phyloP scores from a whole-genome alignment of 2,888 invertebrate genomes.

The Pycnomerus fuliginosus region DNA sequence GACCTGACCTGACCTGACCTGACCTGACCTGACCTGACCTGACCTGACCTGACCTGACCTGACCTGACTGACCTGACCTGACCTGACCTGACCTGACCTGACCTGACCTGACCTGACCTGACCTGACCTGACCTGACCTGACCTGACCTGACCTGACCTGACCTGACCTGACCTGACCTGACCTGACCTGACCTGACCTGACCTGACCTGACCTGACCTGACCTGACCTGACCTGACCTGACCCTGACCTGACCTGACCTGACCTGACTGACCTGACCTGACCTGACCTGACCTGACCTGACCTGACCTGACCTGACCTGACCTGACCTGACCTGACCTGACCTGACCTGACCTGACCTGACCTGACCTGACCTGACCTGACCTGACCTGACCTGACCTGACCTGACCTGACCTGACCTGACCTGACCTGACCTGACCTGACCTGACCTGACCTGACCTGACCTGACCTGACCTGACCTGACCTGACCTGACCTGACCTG shows the following conservation, averaged over 20 bases:
- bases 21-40: too few relatives aligned
- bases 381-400: conserved; percentile 1
- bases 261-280: too few relatives aligned
- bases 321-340: conserved; percentile 1
- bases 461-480: conserved; percentile 1
- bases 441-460: conserved; percentile 1
- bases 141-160: conserved; percentile 1
- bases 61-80: too few relatives aligned
- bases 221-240: conserved; percentile 5
- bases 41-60: too few relatives aligned
- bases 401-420: conserved; percentile 1
- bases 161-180: conserved; percentile 1
- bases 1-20: too few relatives aligned
- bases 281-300: conserved; percentile 1
- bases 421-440: conserved; percentile 1
- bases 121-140: conserved; percentile 1
- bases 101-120: too few relatives aligned
- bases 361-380: conserved; percentile 1
- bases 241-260: conserved; percentile 2
- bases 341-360: conserved; percentile 1
- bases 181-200: conserved; percentile 1
- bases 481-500: conserved; percentile 1
- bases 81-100: too few relatives aligned
- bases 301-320: conserved; percentile 1
- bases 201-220: conserved; percentile 1